Evolutionary conservation across 1,140 invertebrate genomes (phyloP).

Genomic region (Heliothis virescens): DNA sequence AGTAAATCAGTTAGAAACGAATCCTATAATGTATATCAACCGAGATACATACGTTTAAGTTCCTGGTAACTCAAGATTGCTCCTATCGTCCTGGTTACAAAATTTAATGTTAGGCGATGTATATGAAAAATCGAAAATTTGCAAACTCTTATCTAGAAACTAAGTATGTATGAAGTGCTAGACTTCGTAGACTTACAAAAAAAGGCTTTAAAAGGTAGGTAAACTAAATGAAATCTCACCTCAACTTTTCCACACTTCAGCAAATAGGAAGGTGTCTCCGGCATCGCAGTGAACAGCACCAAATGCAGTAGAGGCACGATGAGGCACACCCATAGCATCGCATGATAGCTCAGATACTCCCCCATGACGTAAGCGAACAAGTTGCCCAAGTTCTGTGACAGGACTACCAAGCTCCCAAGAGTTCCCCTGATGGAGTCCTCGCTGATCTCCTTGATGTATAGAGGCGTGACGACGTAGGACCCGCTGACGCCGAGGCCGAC

Average conservation of each 20-base stretch:
- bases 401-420: slow-evolving; percentile 72
- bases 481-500: slow-evolving; percentile 72
- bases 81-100: no score
- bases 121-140: no score
- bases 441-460: slow-evolving; percentile 81
- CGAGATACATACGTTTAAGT: no score
- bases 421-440: slow-evolving; percentile 77
- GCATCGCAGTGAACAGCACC: slow-evolving; percentile 73
- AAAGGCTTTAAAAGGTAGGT: no score
- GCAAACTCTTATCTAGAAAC: no score
- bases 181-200: no score
- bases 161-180: no score
- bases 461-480: slow-evolving; percentile 76
- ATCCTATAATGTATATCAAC: no score
- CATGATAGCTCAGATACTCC: slow-evolving; percentile 75
- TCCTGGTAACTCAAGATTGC: no score
- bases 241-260: slow-evolving; percentile 77
- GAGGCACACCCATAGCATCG: slow-evolving; percentile 74
- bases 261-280: slow-evolving; percentile 77
- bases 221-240: slow-evolving; percentile 56
- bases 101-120: no score
- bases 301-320: slow-evolving; percentile 74
- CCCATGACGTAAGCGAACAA: slow-evolving; percentile 75
- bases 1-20: no score
- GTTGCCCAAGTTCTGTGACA: slow-evolving; percentile 78